These are phyloP conservation scores for Erethizon dorsatum DNA, from an alignment of 2,797 vertebrate genomes.

Conservation along the genomic window DNA sequence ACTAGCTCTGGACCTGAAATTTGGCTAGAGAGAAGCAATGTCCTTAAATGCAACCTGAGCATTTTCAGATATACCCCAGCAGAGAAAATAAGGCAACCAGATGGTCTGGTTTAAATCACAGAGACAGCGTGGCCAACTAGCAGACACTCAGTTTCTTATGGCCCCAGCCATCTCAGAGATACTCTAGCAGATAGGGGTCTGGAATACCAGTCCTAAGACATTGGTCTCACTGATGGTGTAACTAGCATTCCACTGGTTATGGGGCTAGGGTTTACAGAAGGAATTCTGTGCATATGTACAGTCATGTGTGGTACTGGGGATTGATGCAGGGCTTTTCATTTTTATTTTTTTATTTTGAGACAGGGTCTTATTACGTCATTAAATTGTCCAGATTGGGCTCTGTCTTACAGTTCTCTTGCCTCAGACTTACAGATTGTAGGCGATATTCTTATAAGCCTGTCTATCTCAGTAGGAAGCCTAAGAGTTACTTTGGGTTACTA, in stretches of 20 bases:
- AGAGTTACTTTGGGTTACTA: slow-evolving; percentile 27
- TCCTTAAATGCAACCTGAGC: slow-evolving; percentile 58
- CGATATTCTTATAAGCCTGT: background rate
- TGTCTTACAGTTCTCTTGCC: background rate
- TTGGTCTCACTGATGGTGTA: background rate
- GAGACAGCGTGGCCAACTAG: slow-evolving; percentile 22
- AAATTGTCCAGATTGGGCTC: background rate
- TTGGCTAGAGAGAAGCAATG: slow-evolving; percentile 45
- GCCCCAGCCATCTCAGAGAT: background rate
- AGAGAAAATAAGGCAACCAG: slow-evolving; percentile 49
- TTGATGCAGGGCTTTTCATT: background rate
- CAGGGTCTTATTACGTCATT: background rate
- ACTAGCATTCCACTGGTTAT: background rate
- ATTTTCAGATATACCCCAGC: slow-evolving; percentile 52
- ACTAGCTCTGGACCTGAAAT: slow-evolving; percentile 18
- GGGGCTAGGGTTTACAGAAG: background rate
- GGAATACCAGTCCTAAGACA: background rate
- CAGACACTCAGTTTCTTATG: background rate
- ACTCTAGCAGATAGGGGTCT: background rate
- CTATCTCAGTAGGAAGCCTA: background rate
- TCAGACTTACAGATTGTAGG: background rate
- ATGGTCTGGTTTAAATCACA: slow-evolving; percentile 79
- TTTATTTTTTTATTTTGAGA: background rate
- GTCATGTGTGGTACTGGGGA: background rate
- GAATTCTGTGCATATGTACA: background rate